Conservation (phyloP, 2,888 invertebrate genomes). For the Patella caerulea region DNA sequence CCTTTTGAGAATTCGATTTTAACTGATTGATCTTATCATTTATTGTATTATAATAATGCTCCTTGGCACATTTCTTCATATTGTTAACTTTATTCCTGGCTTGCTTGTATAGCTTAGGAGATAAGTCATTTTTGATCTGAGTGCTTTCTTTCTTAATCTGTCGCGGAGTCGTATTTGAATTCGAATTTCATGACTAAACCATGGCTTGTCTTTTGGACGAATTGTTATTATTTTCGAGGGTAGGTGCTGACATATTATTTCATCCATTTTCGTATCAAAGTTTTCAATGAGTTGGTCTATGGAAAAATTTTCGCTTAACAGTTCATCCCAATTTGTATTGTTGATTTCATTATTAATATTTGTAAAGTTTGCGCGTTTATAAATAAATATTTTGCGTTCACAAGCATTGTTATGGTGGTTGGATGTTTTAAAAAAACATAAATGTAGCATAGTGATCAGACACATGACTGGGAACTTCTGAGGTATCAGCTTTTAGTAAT, state of each 20-base stretch:
- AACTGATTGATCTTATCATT: background rate
- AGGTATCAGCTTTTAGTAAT: background rate
- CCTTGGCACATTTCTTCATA: background rate
- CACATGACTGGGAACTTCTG: background rate
- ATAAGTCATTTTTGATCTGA: background rate
- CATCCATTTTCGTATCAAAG: background rate
- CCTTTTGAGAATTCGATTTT: background rate
- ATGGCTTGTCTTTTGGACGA: background rate
- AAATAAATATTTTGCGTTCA: background rate
- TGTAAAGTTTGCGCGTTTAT: background rate
- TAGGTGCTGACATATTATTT: background rate
- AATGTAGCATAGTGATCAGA: background rate
- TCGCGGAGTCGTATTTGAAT: background rate
- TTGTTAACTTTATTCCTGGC: background rate
- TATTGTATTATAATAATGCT: background rate
- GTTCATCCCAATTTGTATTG: background rate
- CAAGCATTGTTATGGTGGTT: background rate
- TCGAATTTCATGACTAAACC: background rate
- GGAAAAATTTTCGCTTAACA: background rate
- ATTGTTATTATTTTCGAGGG: background rate
- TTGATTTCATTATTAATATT: background rate
- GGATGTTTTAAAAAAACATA: background rate
- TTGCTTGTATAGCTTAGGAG: background rate
- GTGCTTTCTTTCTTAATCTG: background rate
- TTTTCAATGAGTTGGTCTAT: background rate